These are phyloP conservation scores for Entosphenus tridentatus DNA, from an alignment of 2,113 vertebrate species.

Conservation along the genomic window DNA sequence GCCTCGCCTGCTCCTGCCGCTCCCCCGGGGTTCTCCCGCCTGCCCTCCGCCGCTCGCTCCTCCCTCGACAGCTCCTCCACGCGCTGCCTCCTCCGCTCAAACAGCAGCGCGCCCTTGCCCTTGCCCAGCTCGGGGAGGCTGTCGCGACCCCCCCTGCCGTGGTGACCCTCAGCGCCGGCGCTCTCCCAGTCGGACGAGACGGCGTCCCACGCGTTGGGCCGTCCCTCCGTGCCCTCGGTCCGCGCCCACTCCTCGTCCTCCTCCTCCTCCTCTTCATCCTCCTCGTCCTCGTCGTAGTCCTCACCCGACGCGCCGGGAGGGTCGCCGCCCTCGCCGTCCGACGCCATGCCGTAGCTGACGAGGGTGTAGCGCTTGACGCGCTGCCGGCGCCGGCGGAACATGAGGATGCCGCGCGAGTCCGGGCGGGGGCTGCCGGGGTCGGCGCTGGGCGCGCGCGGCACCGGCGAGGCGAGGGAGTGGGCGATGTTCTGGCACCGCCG, in stretches of 20 bases:
- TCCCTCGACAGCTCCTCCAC: slow-evolving; percentile 53
- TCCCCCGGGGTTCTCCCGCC: slow-evolving; percentile 13
- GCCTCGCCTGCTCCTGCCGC: not conserved
- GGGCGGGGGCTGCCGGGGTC: slow-evolving; percentile 36
- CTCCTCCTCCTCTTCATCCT: slow-evolving; percentile 20
- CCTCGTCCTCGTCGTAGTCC: slow-evolving; percentile 30
- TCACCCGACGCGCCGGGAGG: slow-evolving; percentile 11
- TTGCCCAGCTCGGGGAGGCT: slow-evolving; percentile 41
- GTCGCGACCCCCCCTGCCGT: slow-evolving; percentile 36
- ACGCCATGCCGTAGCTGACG: slow-evolving; percentile 88
- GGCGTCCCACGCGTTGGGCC: slow-evolving; percentile 34
- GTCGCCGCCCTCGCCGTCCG: slow-evolving; percentile 24
- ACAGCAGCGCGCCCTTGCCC: slow-evolving; percentile 84
- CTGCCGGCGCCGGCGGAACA: slow-evolving; percentile 87
- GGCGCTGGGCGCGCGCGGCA: not conserved
- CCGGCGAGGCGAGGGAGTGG: slow-evolving; percentile 44
- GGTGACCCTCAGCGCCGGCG: not conserved
- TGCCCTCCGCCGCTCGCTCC: slow-evolving; percentile 25
- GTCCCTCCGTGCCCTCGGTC: slow-evolving; percentile 29
- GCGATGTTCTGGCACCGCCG: slow-evolving; percentile 98
- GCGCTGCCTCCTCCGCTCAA: slow-evolving; percentile 54
- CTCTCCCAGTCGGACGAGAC: too few relatives aligned
- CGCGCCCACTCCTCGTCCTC: slow-evolving; percentile 31
- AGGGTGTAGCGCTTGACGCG: slow-evolving; percentile 77
- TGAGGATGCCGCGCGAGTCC: slow-evolving; percentile 84